A percentile compares a stretch with the other conserved stretches of the same genome.
phyloP scores from a whole-genome alignment of 2,113 vertebrate genomes.

The Nematolebias whitei region DNA sequence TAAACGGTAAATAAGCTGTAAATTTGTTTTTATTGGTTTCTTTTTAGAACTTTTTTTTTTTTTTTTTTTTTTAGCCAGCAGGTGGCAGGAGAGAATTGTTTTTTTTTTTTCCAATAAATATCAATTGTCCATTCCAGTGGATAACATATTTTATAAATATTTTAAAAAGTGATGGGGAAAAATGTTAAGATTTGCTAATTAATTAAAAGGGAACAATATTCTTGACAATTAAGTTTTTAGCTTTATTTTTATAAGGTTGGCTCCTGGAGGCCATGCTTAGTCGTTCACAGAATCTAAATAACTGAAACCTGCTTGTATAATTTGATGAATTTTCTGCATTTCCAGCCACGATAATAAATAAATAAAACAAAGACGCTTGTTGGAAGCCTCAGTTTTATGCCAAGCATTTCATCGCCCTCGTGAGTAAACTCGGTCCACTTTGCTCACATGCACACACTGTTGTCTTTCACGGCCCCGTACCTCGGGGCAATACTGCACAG shows the following conservation, averaged over 20 bases:
- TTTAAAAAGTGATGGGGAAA: too few relatives aligned
- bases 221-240: background rate
- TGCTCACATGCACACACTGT: conserved; percentile 58
- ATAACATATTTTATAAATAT: background rate
- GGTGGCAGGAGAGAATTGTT: conserved; percentile 63
- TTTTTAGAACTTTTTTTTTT: background rate
- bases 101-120: conserved; percentile 6
- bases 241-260: background rate
- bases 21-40: too few relatives aligned
- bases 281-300: background rate
- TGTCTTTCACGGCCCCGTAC: conserved; percentile 62
- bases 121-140: background rate
- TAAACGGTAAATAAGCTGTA: too few relatives aligned
- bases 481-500: conserved; percentile 61
- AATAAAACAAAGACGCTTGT: conserved; percentile 1
- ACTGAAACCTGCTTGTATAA: conserved; percentile 17
- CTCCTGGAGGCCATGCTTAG: background rate
- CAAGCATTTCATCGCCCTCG: conserved; percentile 57
- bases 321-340: conserved; percentile 40
- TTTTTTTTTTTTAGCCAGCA: conserved; percentile 40
- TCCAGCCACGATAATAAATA: background rate
- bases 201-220: too few relatives aligned
- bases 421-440: conserved; percentile 70
- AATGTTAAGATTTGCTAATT: too few relatives aligned
- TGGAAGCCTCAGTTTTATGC: conserved; percentile 52